A percentile compares a stretch with the other conserved stretches of the same genome.
These are phyloP conservation scores for Pelochelys cantorii DNA, from an alignment of 2,797 vertebrate genomes.

Conservation along the genomic window DNA sequence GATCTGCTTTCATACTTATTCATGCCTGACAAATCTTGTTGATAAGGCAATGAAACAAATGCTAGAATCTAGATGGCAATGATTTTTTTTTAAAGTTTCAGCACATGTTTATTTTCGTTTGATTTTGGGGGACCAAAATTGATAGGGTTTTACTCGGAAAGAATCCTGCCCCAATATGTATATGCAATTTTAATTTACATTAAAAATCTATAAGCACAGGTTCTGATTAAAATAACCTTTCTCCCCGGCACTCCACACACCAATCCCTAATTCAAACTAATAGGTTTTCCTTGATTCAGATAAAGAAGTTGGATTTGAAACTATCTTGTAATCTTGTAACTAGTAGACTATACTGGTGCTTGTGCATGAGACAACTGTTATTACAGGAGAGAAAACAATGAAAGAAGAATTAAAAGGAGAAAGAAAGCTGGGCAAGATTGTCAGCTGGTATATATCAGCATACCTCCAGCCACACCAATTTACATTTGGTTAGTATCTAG, in stretches of 20 bases:
- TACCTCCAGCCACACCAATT: slow-evolving; percentile 54
- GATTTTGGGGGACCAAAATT: neutral
- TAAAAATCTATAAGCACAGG: neutral
- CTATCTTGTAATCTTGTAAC: neutral
- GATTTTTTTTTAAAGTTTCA: neutral
- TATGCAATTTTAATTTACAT: neutral
- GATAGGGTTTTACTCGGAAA: neutral
- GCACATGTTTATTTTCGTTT: fast-evolving
- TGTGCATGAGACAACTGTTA: neutral
- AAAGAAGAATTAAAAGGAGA: slow-evolving; percentile 53
- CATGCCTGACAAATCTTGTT: neutral
- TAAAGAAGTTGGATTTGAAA: neutral
- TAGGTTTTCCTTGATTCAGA: neutral
- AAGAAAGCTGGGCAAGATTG: slow-evolving; percentile 13
- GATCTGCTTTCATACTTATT: neutral
- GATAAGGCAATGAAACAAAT: slow-evolving; percentile 21
- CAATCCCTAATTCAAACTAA: slow-evolving; percentile 13
- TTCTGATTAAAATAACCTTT: slow-evolving; percentile 18
- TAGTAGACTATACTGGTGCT: neutral
- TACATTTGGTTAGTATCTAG: slow-evolving; percentile 56
- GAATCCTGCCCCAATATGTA: neutral
- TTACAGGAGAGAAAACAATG: slow-evolving; percentile 59
- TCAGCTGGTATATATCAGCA: slow-evolving; percentile 65
- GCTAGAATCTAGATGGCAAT: neutral
- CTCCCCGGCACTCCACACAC: neutral